phyloP scores from a whole-genome alignment of 2,797 vertebrate species.

The Scomberomorus guttatus region DNA sequence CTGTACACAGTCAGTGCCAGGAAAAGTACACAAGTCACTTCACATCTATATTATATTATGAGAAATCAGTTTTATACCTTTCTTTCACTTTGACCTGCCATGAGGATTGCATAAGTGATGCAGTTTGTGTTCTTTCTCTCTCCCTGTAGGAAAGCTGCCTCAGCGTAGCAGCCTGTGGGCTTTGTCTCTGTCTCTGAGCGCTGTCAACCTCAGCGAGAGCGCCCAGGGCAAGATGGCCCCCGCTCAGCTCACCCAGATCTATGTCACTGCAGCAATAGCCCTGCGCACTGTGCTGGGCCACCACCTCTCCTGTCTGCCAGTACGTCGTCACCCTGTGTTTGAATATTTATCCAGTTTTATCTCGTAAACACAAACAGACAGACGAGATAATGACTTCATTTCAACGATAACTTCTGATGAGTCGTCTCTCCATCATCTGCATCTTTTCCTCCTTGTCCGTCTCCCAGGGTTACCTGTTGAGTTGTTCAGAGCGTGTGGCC shows the following conservation, averaged over 20 bases:
- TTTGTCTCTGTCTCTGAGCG: conserved; percentile 93
- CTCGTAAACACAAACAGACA: background rate
- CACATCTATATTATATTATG: no score
- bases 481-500: conserved; percentile 89
- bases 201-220: conserved; percentile 95
- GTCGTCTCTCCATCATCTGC: background rate
- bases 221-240: conserved; percentile 93
- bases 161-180: conserved; percentile 90
- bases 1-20: background rate
- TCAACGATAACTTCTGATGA: background rate
- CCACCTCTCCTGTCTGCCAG: conserved; percentile 92
- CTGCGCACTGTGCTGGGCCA: conserved; percentile 88
- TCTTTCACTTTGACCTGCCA: background rate
- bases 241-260: conserved; percentile 92
- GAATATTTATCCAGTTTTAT: background rate
- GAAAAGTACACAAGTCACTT: background rate
- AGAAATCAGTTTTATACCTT: background rate
- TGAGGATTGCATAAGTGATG: background rate
- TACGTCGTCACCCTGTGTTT: conserved; percentile 74
- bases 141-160: conserved; percentile 90
- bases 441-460: background rate
- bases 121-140: background rate
- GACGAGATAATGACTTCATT: background rate
- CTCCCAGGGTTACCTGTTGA: conserved; percentile 92
- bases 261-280: conserved; percentile 92